Base-by-base conservation (phyloP, 1,140 invertebrate genomes). In the Danaus melanippus region DNA sequence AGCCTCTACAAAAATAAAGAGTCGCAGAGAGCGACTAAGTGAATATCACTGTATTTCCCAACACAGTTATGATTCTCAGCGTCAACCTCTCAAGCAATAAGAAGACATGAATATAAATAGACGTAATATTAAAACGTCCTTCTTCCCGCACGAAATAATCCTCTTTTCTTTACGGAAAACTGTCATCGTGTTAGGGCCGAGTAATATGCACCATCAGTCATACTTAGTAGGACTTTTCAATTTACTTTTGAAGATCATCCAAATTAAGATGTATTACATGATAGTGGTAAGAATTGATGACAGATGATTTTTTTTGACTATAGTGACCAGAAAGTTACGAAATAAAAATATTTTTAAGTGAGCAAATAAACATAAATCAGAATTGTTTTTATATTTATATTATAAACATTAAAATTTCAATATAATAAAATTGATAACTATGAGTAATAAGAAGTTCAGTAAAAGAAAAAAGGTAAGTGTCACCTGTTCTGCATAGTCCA, bases 151-250 rank as follows among this genome's bases (percentile, higher is more conserved):
- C 63, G 68, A 72, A 76, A 80, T 81, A 84, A 84, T 82, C 79
- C 75, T 75, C 74, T 81, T 80, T 84, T 76, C 71, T 80, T 79
- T 73, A 67, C 69, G 72, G 67, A 65, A 67, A 76, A 73, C 71
- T 82, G 82, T 84, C 81, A 73, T 62, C 74, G 69, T 74, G 66
- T 69, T 66, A 72, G 56, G 70, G 67, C 42, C 76, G 72, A 84
- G 74, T 85, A 80, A 85, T 85, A 74, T 74, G 66, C 67, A 76
- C 66, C 78, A 85, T 85, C 82, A 76, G 74, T 85, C 79, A 83
- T 85, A 80, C 82, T 85, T 85, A 85, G 76, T 67, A 70, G 60
- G 74, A 77, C 72, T 84, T 85, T 85, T 85, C 82, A 85, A 85
- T 85, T 85, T 85, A 78, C 75, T 70, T 57, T 55, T 67, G 70